Evolutionary conservation across 2,797 vertebrate species (phyloP), one percentile per base, ranked within the genome.

Genomic region (Rhabdomys pumilio): DNA sequence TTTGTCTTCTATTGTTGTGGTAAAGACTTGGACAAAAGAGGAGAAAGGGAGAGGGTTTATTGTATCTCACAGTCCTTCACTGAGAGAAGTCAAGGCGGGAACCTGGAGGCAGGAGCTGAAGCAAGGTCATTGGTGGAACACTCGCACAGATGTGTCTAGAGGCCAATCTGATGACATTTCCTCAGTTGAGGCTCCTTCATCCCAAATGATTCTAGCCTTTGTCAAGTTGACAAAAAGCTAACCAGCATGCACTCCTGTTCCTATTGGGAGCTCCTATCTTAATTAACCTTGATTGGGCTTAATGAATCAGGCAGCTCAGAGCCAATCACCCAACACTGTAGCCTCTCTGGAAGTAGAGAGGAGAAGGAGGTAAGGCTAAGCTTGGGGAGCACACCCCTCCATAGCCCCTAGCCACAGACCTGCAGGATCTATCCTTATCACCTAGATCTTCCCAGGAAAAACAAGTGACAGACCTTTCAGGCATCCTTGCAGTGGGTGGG

Each of bases 341-440:
- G 29, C 67, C 47, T 89, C 67, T 82, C 10, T 0, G 55, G 77
- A 47, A 57, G 53, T 24, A 13, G 9, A 80, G 63, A 34, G 26
- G n/a, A 86, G 76, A 50, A 5, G 7, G 14, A 47, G 11, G 6
- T 6, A 14, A 76, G 41, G 17, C 12, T 82, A 26, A 89, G 17
- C 34, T 34, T 57, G 67, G 53, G 59, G 53, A 12, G 29, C 50
- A 59, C 10, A 15, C 9, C 0, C 38, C 38, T 11, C 73, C 77
- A 5, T 10, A 50, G 22, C 79, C 44, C 86, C 61, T 41, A 72
- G 67, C 34, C 34, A 84, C 19, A 95, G 6, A 84, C 47, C 47
- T 67, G 19, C 73, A 72, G 63, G 55, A 26, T 76, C 95, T 93
- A 31, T 63, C 38, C 53, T 76, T 44, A 88, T 83, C 69, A n/a